Percentiles rank a stretch among this genome's conserved stretches.
These are phyloP conservation scores for Gasterosteus aculeatus DNA, from an alignment of 2,113 vertebrate species.

Conservation along the genomic window DNA sequence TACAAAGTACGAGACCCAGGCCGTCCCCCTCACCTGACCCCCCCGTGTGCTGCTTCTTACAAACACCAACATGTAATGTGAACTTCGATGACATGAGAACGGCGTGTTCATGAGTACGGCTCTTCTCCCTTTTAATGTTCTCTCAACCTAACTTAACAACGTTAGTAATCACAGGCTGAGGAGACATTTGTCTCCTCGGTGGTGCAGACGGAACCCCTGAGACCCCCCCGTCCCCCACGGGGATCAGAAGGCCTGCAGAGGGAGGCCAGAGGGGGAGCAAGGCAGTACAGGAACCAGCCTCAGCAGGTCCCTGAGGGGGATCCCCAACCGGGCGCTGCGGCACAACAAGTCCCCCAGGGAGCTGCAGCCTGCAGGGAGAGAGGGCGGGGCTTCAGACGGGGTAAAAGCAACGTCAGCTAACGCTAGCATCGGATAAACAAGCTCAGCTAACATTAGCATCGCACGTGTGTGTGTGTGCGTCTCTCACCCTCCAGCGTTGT, in stretches of 20 bases:
- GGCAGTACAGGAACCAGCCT: constrained; percentile 88
- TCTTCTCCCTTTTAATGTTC: constrained; percentile 43
- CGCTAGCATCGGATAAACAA: too few relatives aligned
- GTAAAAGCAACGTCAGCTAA: too few relatives aligned
- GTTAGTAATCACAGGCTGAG: constrained; percentile 6
- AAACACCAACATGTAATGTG: too few relatives aligned
- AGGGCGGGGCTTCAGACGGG: background rate
- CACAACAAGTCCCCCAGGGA: constrained; percentile 88
- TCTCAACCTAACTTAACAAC: constrained; percentile 1
- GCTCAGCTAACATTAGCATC: too few relatives aligned
- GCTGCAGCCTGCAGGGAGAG: constrained; percentile 79
- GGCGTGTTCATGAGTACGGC: constrained; percentile 16
- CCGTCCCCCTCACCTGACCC: too few relatives aligned
- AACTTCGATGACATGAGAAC: constrained; percentile 13
- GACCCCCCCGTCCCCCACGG: too few relatives aligned
- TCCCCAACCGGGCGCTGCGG: constrained; percentile 83
- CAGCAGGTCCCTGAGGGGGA: constrained; percentile 89
- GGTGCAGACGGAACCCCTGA: background rate
- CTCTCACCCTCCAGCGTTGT: constrained; percentile 86
- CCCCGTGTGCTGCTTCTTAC: too few relatives aligned
- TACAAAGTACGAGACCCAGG: too few relatives aligned
- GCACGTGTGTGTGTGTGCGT: constrained; percentile 4
- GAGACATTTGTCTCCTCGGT: background rate
- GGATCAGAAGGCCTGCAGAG: constrained; percentile 45
- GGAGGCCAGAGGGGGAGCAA: constrained; percentile 40